These are phyloP conservation scores for Penaeus chinensis DNA, from an alignment of 1,140 invertebrate species.

Conservation along the genomic window DNA sequence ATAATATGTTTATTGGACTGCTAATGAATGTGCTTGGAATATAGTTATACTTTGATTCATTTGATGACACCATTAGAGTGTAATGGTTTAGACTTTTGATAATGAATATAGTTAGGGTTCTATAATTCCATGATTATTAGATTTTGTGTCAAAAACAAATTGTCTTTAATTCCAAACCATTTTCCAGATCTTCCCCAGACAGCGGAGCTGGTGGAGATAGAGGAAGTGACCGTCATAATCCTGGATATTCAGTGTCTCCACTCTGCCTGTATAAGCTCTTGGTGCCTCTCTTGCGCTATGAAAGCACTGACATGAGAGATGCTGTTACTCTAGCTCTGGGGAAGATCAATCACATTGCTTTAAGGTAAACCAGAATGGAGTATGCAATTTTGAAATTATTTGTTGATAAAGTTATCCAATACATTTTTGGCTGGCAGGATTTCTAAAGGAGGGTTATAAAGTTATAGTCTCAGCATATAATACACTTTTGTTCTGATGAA, in stretches of 20 bases:
- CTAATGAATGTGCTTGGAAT: no score
- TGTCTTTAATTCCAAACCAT: neutral
- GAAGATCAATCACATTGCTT: slow-evolving; percentile 89
- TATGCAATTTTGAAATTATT: slow-evolving; percentile 39
- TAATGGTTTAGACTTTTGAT: no score
- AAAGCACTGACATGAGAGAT: slow-evolving; percentile 91
- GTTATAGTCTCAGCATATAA: no score
- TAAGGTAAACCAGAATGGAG: slow-evolving; percentile 77
- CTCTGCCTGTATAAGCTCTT: slow-evolving; percentile 91
- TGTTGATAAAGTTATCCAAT: neutral
- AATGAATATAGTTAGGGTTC: no score
- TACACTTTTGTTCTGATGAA: no score
- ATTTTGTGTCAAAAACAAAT: no score
- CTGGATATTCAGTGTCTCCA: slow-evolving; percentile 73
- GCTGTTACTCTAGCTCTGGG: slow-evolving; percentile 92
- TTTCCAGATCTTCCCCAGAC: slow-evolving; percentile 61
- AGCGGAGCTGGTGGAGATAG: slow-evolving; percentile 67
- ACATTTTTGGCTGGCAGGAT: no score
- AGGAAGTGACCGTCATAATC: slow-evolving; percentile 47
- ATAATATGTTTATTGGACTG: neutral
- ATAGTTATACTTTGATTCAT: no score
- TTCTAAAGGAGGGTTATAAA: no score
- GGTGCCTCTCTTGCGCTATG: slow-evolving; percentile 87
- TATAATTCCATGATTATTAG: no score
- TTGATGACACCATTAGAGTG: no score